Evolutionary conservation across 2,888 invertebrate genomes (phyloP), one percentile per base, ranked within the genome.

Genomic region (Prosapia bicincta): DNA sequence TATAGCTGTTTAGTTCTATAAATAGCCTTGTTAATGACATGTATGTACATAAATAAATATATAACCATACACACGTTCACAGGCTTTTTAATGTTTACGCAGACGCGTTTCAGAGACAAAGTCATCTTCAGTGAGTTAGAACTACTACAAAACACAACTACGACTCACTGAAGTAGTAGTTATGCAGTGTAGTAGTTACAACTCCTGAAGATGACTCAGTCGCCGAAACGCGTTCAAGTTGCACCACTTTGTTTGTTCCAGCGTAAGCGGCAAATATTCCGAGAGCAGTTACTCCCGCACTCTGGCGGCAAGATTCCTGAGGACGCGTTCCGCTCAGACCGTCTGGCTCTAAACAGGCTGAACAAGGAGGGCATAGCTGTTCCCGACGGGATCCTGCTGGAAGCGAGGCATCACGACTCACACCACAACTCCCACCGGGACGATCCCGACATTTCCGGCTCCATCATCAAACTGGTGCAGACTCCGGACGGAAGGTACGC

Each of bases 291-390:
- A 23, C 81, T 89, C 69, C 90, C 90, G 9, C 87, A 87, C 79
- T 85, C 87, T 38, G 90, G 90, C 43, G 90, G 90, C 0, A 89
- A 89, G 83, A 89, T 90, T 79, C 90, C 90, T 0, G 90, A 89
- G 76, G 88, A 88, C 66, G 90, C 90, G 7, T 90, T 90, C 79
- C 85, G 87, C 78, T 86, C 88, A 0, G 89, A 90, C 83, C 86
- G 90, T 13, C 83, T 90, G 68, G 87, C 87, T 65, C 82, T 90
- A 38, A 90, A 90, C 83, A 87, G 88, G 66, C 83, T 90, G 66
- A 89, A 90, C 82, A 89, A 89, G 81, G 88, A 89, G 80, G 90
- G 90, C 24, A 88, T 90, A 65, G 85, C 88, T 0, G 84, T 89
- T 38, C 88, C 89, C 3, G 89, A 90, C 82, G 90, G 90, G 7